Evolutionary conservation across 2,888 invertebrate genomes (phyloP).

Genomic region (Acronicta aceris): DNA sequence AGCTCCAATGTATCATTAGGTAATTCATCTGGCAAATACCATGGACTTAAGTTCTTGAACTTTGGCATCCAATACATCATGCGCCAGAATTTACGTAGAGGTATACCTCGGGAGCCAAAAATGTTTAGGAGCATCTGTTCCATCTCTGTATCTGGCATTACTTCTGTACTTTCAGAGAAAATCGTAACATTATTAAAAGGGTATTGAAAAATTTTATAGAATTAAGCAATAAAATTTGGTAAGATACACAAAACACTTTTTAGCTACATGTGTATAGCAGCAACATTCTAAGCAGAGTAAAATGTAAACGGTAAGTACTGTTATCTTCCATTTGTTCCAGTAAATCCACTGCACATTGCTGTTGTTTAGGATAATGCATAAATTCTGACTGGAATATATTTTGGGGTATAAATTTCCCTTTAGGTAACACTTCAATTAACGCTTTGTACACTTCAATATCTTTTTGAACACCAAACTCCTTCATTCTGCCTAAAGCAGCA

Average conservation of each 20-base stretch:
- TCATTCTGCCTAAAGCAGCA: slow-evolving; percentile 95
- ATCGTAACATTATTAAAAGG: slow-evolving; percentile 16
- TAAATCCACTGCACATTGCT: slow-evolving; percentile 97
- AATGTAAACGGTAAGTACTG: slow-evolving; percentile 85
- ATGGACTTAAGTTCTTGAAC: slow-evolving; percentile 96
- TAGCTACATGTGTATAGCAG: too few species aligned
- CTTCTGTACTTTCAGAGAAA: slow-evolving; percentile 86
- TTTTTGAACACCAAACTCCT: slow-evolving; percentile 96
- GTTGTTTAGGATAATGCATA: slow-evolving; percentile 98
- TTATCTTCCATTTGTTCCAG: slow-evolving; percentile 98
- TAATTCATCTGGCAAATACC: slow-evolving; percentile 93
- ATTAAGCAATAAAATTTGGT: background rate
- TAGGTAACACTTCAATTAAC: slow-evolving; percentile 95
- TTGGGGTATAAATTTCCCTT: slow-evolving; percentile 95
- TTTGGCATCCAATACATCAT: slow-evolving; percentile 98
- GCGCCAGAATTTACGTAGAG: slow-evolving; percentile 93
- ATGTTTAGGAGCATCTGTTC: slow-evolving; percentile 94
- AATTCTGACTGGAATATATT: slow-evolving; percentile 96
- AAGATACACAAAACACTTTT: too few species aligned
- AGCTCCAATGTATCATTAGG: slow-evolving; percentile 94
- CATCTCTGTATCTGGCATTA: slow-evolving; percentile 97
- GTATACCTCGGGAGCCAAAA: slow-evolving; percentile 94
- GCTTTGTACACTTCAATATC: slow-evolving; percentile 96
- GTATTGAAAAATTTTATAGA: slow-evolving; percentile 1
- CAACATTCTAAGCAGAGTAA: background rate